phyloP scores from a whole-genome alignment of 2,888 invertebrate genomes.

The Zaprionus obscuricornis region DNA sequence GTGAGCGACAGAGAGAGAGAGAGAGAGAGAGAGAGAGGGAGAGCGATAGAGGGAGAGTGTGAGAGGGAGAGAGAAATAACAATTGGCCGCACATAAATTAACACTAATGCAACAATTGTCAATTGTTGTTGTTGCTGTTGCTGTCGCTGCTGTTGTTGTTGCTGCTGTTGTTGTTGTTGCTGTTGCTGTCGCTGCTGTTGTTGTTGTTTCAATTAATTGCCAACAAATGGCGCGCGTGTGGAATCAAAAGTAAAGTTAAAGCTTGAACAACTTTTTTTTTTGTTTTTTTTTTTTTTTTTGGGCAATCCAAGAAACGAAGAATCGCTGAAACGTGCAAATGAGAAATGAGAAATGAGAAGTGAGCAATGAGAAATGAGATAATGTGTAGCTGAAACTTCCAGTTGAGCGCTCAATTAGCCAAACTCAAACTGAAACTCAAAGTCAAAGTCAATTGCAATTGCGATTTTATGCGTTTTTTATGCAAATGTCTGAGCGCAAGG shows the following conservation, averaged over 20 bases:
- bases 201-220: conserved; percentile 66
- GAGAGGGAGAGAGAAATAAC: not conserved
- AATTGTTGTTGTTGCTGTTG: conserved; percentile 13
- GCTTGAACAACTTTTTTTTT: too few species aligned
- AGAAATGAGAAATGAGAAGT: conserved; percentile 4
- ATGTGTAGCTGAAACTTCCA: conserved; percentile 42
- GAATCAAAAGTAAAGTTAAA: conserved; percentile 17
- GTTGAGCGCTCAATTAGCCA: conserved; percentile 58
- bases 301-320: too few species aligned
- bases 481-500: conserved; percentile 50
- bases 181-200: conserved; percentile 20
- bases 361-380: not conserved
- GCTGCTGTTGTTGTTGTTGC: conserved; percentile 26
- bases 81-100: conserved; percentile 35
- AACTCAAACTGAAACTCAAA: too few species aligned
- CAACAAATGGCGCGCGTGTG: conserved; percentile 58
- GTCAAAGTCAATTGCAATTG: conserved; percentile 46
- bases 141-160: conserved; percentile 11
- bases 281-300: too few species aligned
- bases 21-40: not conserved
- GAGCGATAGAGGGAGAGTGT: not conserved
- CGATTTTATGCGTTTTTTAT: conserved; percentile 70
- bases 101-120: conserved; percentile 55
- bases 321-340: not conserved
- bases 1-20: not conserved